Evolutionary conservation across 2,888 invertebrate genomes (phyloP), one percentile per base, ranked within the genome.

Genomic region (Anagyrus pseudococci): DNA sequence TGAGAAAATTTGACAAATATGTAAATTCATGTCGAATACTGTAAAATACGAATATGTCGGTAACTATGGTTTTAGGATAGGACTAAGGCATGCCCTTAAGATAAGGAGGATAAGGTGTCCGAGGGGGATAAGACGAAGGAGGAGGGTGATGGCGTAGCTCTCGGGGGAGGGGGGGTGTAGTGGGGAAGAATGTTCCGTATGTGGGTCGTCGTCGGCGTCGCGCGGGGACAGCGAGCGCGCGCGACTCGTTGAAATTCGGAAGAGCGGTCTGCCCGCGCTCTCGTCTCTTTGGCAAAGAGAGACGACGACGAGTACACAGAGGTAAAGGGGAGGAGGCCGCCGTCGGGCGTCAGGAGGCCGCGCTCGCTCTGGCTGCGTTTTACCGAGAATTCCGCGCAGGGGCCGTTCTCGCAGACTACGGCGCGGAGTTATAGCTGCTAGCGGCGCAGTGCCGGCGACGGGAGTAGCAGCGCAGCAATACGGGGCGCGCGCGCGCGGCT

Each of bases 211-310:
- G 8, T 15, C 15, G 15, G 33, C 33, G 13, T 10, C 33, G 15
- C 13, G 33, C 33, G 13, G 8, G 13, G 13, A 46, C 47, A 40
- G 46, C 29, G 25, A n/a, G 29, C 47, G 22, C 46, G 20, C 40
- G 53, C 59, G 47, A 47, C 22, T 37, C 53, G 25, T 53, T 59
- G 41, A 53, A 59, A 53, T 59, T 59, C 59, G 59, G 59, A 53
- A 59, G 59, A 59, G 40, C 19, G 7, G 20, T 23, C 10, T n/a
- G 20, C 41, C 41, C 15, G 8, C 37, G 56, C 47, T 22, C 44
- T 19, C 29, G 29, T 47, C 23, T 26, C 54, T 47, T 23, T 41
- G 15, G 41, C 33, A 22, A 29, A 29, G 29, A 7, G 10, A 53
- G 57, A 50, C 53, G 40, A 8, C 33, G 13, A 37, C 8, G 33